Evolutionary conservation across 2,113 vertebrate genomes (phyloP), one percentile per base, ranked within the genome.

Genomic region (Anser cygnoides): DNA sequence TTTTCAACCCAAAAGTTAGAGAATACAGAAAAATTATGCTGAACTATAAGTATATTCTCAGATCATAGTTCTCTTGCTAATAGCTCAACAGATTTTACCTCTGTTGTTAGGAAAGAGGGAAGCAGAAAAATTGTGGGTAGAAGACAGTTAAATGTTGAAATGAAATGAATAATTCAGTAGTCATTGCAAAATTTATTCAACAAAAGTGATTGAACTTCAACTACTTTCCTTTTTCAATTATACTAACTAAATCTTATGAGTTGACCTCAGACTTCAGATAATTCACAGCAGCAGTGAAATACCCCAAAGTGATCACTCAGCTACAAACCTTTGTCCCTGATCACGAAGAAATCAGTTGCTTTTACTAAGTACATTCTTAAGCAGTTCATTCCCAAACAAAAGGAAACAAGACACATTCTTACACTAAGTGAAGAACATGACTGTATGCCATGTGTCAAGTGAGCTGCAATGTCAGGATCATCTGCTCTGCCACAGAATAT

Each of bases 401-500:
- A 92, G 29, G 49, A 87, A 91, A 49, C 0, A 3, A 89, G 63
- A 84, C 63, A 74, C 19, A 83, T 75, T 95, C 97, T 98, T 97
- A 99, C 99, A 92, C 65, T 76, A 16, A 90, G 8, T 33, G 98
- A 97, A 39, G 67, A 11, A 91, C 28, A 74, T 46, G 97, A 97
- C 41, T 62, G 94, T 85, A 98, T 78, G 33, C 99, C 99, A 78
- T 99, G 99, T 66, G 98, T 97, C 62, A 99, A 92, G 22, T 77
- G n/a, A 71, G 95, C 93, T 83, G 98, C 97, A 33, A 98, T 46
- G 55, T 98, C 98, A 15, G 98, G 98, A 93, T 99, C 99, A 46
- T 97, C 87, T 58, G 98, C 98, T 95, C 94, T 98, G 67, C 99
- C 98, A 3, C 96, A 97, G 93, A 99, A 99, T 41, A 98, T 89